Evolutionary conservation across 2,888 invertebrate species (phyloP).

Genomic region (Choreutis nemorana): DNA sequence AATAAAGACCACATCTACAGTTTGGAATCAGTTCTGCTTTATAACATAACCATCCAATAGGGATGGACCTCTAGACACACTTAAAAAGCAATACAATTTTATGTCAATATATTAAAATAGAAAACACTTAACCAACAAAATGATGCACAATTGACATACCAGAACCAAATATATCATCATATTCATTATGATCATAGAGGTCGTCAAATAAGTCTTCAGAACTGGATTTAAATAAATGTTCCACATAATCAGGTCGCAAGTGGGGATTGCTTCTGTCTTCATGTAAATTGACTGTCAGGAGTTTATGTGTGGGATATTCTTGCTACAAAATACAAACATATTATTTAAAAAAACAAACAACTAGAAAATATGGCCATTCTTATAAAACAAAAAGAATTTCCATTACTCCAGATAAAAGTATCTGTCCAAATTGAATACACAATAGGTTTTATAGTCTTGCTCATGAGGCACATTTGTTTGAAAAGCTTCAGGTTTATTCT

Average conservation of each 20-base stretch:
- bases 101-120: too few species aligned
- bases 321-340: too few species aligned
- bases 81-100: constrained; percentile 4
- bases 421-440: too few species aligned
- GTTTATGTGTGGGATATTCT: constrained; percentile 22
- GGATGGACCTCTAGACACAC: constrained; percentile 1
- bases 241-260: constrained; percentile 43
- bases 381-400: too few species aligned
- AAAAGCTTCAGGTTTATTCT: too few species aligned
- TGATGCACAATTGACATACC: constrained; percentile 19
- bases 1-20: too few species aligned
- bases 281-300: constrained; percentile 26
- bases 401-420: too few species aligned
- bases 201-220: constrained; percentile 40
- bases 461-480: too few species aligned
- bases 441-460: too few species aligned
- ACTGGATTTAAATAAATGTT: constrained; percentile 32
- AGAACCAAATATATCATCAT: constrained; percentile 29
- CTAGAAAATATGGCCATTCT: too few species aligned
- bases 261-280: constrained; percentile 44
- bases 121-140: background rate
- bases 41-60: background rate
- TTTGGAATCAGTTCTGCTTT: too few species aligned
- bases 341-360: too few species aligned
- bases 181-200: constrained; percentile 33